phyloP scores from a whole-genome alignment of 2,888 invertebrate genomes.

The Drosophila nigricruria region DNA sequence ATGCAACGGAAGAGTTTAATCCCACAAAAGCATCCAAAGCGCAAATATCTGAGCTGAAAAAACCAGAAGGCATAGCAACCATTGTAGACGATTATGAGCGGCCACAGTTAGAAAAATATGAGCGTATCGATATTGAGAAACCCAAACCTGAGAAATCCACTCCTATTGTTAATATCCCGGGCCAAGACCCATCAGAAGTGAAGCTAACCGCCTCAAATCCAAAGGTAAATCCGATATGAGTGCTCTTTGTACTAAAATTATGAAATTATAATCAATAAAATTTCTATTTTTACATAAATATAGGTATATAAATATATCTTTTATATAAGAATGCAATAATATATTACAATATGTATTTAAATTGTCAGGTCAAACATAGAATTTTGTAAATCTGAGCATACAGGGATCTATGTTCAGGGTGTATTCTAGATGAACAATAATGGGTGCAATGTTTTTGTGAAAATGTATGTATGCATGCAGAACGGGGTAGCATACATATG shows the following conservation, averaged over 20 bases:
- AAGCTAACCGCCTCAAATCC: conserved; percentile 44
- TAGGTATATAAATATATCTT: no score
- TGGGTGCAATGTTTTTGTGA: no score
- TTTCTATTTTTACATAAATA: no score
- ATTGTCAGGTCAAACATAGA: no score
- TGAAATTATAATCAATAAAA: background rate
- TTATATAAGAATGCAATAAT: no score
- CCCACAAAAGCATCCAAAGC: conserved; percentile 82
- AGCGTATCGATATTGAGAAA: conserved; percentile 86
- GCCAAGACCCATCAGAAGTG: conserved; percentile 54
- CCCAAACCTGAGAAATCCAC: conserved; percentile 74
- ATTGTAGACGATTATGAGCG: conserved; percentile 90
- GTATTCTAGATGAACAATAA: no score
- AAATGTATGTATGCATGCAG: no score
- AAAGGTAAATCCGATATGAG: conserved; percentile 65
- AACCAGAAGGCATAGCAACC: conserved; percentile 87
- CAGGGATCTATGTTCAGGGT: no score
- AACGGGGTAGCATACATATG: no score
- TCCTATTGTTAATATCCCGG: conserved; percentile 53
- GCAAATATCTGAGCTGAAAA: conserved; percentile 80
- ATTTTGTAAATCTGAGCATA: no score
- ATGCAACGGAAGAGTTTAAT: conserved; percentile 73
- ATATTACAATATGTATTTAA: no score
- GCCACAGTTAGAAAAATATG: conserved; percentile 89
- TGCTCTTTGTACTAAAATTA: background rate